Evolutionary conservation across 2,797 vertebrate genomes (phyloP).

Genomic region (Lepilemur ruficaudatus): DNA sequence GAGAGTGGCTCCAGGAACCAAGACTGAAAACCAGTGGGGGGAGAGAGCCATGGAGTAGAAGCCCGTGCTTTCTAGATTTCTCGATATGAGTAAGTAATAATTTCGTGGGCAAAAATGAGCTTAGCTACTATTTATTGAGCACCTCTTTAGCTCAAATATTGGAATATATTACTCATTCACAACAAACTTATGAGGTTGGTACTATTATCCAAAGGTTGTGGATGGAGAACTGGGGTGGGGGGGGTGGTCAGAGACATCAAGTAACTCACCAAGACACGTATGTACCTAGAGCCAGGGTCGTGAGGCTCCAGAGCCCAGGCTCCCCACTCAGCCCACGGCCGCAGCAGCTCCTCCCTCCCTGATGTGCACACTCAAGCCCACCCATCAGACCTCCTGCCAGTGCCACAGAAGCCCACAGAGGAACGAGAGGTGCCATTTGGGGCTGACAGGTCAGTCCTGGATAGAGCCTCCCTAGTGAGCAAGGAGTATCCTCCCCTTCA

Average conservation of each 20-base stretch:
- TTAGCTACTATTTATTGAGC: too few relatives aligned
- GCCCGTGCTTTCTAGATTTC: neutral
- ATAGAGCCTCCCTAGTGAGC: fast-evolving
- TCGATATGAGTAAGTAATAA: fast-evolving
- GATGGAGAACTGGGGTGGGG: too few relatives aligned
- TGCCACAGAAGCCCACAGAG: neutral
- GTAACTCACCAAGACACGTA: neutral
- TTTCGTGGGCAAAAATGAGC: neutral
- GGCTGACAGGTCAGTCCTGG: neutral
- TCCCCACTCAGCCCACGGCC: neutral
- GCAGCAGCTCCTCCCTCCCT: neutral
- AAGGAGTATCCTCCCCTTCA: neutral
- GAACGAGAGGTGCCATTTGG: neutral
- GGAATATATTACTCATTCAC: neutral
- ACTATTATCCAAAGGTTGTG: neutral
- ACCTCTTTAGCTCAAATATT: neutral
- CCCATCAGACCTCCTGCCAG: neutral
- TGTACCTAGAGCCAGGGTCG: neutral
- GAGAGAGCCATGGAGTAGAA: neutral
- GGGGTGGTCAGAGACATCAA: neutral
- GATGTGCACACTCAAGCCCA: neutral
- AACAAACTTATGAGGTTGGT: neutral
- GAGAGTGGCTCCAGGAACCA: neutral
- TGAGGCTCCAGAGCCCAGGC: neutral
- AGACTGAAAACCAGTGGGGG: neutral